Evolutionary conservation across 2,113 vertebrate genomes (phyloP).

Genomic region (Dasyurus viverrinus): DNA sequence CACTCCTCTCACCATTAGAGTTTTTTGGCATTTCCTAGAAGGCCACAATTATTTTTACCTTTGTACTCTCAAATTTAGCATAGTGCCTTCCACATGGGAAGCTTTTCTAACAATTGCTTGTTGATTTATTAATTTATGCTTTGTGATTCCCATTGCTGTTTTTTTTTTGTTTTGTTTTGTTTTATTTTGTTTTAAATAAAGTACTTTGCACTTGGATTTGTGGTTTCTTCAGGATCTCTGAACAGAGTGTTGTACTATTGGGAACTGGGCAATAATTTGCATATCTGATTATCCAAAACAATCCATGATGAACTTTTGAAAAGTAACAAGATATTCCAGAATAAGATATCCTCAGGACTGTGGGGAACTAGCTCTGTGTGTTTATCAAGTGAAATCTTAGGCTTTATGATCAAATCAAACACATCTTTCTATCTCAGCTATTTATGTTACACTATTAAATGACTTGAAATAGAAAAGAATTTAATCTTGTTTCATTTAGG

Average conservation of each 20-base stretch:
- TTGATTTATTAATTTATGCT: neutral
- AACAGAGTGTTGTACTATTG: neutral
- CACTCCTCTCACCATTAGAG: neutral
- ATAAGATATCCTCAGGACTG: neutral
- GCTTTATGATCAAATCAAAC: neutral
- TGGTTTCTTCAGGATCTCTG: neutral
- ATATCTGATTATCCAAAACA: neutral
- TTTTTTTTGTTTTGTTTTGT: too few relatives aligned
- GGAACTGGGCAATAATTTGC: neutral
- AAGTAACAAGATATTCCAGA: neutral
- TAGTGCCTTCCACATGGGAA: neutral
- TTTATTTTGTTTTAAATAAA: neutral
- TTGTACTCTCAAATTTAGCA: neutral
- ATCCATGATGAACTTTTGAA: neutral
- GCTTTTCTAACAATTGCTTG: neutral
- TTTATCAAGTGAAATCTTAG: neutral
- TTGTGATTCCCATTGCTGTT: neutral
- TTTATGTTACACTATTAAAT: neutral
- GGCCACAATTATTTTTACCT: neutral
- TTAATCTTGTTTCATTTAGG: neutral
- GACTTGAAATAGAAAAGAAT: neutral
- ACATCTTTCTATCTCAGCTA: neutral
- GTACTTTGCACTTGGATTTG: neutral
- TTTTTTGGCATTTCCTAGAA: too few relatives aligned
- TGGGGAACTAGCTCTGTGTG: neutral